These are phyloP conservation scores for Piscicola geometra DNA, from an alignment of 2,888 invertebrate species.

Conservation along the genomic window DNA sequence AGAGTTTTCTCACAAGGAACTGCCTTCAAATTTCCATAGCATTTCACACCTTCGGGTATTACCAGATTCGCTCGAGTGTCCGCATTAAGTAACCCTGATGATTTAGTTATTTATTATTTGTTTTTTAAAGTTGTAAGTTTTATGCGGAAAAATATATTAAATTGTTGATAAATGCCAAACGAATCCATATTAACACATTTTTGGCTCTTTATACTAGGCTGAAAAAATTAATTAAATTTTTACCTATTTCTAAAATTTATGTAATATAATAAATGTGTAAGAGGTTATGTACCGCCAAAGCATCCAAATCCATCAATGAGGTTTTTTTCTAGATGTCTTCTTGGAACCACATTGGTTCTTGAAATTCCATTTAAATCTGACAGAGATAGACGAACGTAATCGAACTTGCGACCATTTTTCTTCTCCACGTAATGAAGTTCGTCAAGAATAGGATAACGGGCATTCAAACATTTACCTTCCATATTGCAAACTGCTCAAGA, in stretches of 20 bases:
- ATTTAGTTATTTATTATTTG: neutral
- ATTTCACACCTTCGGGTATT: neutral
- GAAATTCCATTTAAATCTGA: constrained; percentile 37
- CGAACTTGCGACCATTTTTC: constrained; percentile 19
- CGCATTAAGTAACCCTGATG: neutral
- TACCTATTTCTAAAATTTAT: too few relatives aligned
- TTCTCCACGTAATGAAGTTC: constrained; percentile 9
- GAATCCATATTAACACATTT: too few relatives aligned
- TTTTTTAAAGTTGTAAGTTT: too few relatives aligned
- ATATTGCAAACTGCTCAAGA: too few relatives aligned
- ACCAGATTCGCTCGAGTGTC: neutral
- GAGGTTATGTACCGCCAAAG: constrained; percentile 37
- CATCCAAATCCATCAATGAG: constrained; percentile 31
- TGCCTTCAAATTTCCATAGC: neutral
- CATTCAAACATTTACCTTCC: too few relatives aligned
- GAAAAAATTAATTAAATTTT: too few relatives aligned
- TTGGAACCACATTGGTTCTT: constrained; percentile 32
- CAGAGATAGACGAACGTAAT: constrained; percentile 38
- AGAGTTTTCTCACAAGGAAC: constrained; percentile 7
- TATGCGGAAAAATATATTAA: too few relatives aligned
- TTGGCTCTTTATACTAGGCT: too few relatives aligned
- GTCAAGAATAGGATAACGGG: too few relatives aligned
- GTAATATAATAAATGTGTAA: too few relatives aligned
- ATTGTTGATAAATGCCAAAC: too few relatives aligned
- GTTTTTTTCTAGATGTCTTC: constrained; percentile 20